Percentiles rank a stretch among this genome's conserved stretches.
phyloP scores from a whole-genome alignment of 2,797 vertebrate species.

The Strix occidentalis region DNA sequence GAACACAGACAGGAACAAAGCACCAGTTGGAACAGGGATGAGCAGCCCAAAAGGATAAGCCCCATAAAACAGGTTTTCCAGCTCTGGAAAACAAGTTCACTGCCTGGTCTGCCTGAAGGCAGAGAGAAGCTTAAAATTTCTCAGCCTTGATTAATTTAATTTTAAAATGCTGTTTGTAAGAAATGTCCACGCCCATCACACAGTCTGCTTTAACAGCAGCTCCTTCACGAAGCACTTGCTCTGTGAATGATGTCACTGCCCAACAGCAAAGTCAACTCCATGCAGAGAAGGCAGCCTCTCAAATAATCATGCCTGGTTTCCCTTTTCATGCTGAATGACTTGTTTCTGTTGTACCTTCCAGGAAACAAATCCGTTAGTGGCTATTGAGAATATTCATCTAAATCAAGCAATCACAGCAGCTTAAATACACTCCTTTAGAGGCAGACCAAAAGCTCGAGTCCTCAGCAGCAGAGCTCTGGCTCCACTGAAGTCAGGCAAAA shows the following conservation, averaged over 20 bases:
- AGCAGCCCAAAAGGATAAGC: neutral
- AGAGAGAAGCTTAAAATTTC: neutral
- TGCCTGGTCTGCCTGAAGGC: neutral
- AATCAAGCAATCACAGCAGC: neutral
- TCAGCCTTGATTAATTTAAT: neutral
- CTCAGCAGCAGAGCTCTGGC: neutral
- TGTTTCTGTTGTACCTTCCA: neutral
- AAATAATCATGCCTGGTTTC: neutral
- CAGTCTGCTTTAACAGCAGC: neutral
- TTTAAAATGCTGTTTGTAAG: neutral
- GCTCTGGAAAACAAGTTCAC: neutral
- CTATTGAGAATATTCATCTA: neutral
- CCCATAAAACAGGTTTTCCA: neutral
- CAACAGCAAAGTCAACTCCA: neutral
- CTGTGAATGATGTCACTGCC: conserved; percentile 21
- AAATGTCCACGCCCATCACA: neutral
- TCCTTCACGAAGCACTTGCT: neutral
- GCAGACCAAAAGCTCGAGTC: neutral
- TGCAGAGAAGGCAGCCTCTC: neutral
- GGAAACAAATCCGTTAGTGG: neutral
- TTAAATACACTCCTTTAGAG: neutral
- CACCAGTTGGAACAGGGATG: neutral
- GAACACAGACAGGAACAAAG: neutral
- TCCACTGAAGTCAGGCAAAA: neutral
- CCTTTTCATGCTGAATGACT: neutral